Evolutionary conservation across 1,140 invertebrate species (phyloP), one percentile per base, ranked within the genome.

Genomic region (Chironomus tepperi): DNA sequence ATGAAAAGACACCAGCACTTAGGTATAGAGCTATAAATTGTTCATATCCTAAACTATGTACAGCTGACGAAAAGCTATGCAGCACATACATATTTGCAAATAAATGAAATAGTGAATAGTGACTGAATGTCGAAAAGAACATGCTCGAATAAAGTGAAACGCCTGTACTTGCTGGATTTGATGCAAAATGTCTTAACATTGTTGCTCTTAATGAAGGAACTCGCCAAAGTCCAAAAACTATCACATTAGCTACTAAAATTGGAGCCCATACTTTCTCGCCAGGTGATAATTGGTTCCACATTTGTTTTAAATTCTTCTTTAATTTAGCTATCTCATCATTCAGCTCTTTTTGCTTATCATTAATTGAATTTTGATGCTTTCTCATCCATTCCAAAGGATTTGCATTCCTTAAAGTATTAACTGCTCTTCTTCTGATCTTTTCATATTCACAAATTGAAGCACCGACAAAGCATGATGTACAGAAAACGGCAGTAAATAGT

Each of bases 51-150:
- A 98, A 84, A 72, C 89, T 84, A n/a, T 87, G 79, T n/a, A 93
- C 87, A 73, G 90, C 88, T 42, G 87, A 85, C 77, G 77, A 84
- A 78, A 92, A 98, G 79, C 91, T 96, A 79, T 96, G 91, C 19
- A 98, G 83, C 19, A 97, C 96, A 85, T 94, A 97, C 97, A 99
- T 98, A 84, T 99, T 99, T 47, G 90, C 88, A 78, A 88, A 88
- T 73, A 98, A 86, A 85, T 99, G 97, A 70, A 96, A 83, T 43
- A 88, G 79, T 9, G 91, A 94, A 79, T 92, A 91, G 82, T 99
- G 97, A 79, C 96, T 98, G 83, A 99, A 98, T 73, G 91, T 93
- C 9, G 93, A 96, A 1, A 98, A 83, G 16, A 98, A 79, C 94
- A 98, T 96, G 19, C 96, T 93, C 83, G 89, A 88, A 82, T 90